Conservation (phyloP, 2,113 vertebrate species). For the Astatoreochromis straeleni region DNA sequence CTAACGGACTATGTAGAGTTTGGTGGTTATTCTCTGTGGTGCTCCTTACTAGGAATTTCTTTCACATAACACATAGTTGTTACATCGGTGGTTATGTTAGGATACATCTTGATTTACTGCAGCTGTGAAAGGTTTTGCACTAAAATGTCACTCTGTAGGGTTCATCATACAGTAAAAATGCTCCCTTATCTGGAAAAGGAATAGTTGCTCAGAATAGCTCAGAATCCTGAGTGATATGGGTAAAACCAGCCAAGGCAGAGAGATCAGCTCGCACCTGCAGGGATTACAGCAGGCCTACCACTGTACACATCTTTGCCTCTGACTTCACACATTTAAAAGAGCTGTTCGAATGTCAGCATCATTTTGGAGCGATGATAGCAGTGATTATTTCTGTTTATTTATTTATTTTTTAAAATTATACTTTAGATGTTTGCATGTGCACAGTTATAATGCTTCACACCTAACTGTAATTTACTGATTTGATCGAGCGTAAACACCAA, state of each 20-base stretch:
- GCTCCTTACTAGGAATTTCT: background rate
- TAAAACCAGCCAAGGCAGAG: background rate
- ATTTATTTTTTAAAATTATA: rapidly evolving
- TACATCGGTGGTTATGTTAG: background rate
- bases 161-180: background rate
- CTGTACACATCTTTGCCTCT: background rate
- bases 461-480: background rate
- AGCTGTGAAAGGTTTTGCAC: background rate
- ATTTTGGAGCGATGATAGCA: background rate
- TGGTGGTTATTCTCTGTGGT: background rate
- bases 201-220: background rate
- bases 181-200: background rate
- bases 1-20: background rate
- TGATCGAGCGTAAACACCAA: background rate
- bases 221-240: background rate
- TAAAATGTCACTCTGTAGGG: background rate
- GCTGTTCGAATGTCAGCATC: background rate
- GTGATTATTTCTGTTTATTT: background rate
- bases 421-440: background rate
- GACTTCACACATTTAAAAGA: background rate
- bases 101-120: background rate
- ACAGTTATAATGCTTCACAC: background rate
- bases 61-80: background rate
- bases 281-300: background rate
- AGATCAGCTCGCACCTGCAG: background rate